Evolutionary conservation across 2,888 invertebrate genomes (phyloP).

Genomic region (Euproctis similis): DNA sequence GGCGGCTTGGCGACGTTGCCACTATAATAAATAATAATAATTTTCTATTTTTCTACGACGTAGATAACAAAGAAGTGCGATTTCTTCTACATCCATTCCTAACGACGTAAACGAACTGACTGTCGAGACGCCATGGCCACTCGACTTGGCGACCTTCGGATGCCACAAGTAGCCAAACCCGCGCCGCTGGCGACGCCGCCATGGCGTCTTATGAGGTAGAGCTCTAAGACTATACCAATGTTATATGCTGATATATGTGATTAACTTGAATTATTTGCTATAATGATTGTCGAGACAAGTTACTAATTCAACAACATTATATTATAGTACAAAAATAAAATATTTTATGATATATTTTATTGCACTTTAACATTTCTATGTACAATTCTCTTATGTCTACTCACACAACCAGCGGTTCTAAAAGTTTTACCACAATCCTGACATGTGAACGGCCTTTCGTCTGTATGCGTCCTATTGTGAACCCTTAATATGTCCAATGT

Average conservation of each 20-base stretch:
- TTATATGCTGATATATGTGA: too few relatives aligned
- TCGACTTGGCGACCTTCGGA: constrained; percentile 12
- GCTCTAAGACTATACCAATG: not conserved
- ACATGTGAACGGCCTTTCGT: constrained; percentile 62
- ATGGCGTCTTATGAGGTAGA: not conserved
- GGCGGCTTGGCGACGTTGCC: not conserved
- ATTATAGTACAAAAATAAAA: too few relatives aligned
- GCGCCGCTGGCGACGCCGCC: constrained; percentile 6
- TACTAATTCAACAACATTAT: too few relatives aligned
- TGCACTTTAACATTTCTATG: constrained; percentile 48
- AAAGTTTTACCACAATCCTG: constrained; percentile 67
- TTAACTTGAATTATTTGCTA: too few relatives aligned
- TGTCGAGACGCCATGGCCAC: constrained; percentile 13
- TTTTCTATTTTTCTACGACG: constrained; percentile 4
- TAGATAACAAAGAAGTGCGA: constrained; percentile 3
- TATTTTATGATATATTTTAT: too few relatives aligned
- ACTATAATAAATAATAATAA: too few relatives aligned
- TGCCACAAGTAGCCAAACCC: constrained; percentile 8
- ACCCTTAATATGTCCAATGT: constrained; percentile 68
- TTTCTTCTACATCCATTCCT: constrained; percentile 5
- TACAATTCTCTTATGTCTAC: constrained; percentile 61
- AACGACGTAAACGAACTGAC: constrained; percentile 4
- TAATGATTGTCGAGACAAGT: too few relatives aligned
- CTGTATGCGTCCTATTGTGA: constrained; percentile 67
- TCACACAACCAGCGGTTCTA: constrained; percentile 66